Evolutionary conservation across 2,113 vertebrate genomes (phyloP).

Genomic region (Misgurnus anguillicaudatus): DNA sequence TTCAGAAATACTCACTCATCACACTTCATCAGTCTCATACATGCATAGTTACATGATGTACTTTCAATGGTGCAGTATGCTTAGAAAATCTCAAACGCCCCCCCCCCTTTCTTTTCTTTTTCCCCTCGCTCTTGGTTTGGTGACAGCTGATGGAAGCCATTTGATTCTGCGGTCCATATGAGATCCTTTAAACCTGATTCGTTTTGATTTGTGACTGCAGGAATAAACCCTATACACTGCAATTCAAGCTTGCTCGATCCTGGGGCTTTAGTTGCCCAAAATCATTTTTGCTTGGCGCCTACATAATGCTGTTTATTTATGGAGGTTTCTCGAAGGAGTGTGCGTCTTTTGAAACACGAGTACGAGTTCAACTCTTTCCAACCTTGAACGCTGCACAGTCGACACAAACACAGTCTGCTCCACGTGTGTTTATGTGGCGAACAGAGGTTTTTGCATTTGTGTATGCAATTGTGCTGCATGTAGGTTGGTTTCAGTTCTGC

Average conservation of each 20-base stretch:
- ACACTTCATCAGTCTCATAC: conserved; percentile 60
- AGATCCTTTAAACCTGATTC: conserved; percentile 30
- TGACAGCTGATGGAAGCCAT: conserved; percentile 42
- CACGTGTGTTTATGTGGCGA: conserved; percentile 2
- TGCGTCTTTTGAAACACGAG: conserved; percentile 30
- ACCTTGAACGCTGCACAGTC: conserved; percentile 35
- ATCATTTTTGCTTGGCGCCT: conserved; percentile 21
- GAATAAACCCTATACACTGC: conserved; percentile 28
- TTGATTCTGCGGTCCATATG: conserved; percentile 32
- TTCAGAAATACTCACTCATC: conserved; percentile 57
- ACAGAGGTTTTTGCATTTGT: not conserved
- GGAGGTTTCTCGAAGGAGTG: conserved; percentile 2
- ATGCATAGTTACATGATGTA: conserved; percentile 21
- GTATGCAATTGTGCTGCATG: not conserved
- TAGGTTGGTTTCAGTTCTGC: not conserved
- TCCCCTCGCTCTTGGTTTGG: conserved; percentile 27
- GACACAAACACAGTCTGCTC: not conserved
- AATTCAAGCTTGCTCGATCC: not conserved
- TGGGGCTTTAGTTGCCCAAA: conserved; percentile 14
- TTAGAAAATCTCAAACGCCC: not conserved
- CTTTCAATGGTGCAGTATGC: not conserved
- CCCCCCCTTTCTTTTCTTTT: conserved; percentile 12
- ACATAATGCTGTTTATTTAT: conserved; percentile 14
- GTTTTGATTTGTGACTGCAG: conserved; percentile 25
- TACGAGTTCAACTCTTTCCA: conserved; percentile 31